Evolutionary conservation across 2,888 invertebrate genomes (phyloP).

Genomic region (Cantharis rustica): DNA sequence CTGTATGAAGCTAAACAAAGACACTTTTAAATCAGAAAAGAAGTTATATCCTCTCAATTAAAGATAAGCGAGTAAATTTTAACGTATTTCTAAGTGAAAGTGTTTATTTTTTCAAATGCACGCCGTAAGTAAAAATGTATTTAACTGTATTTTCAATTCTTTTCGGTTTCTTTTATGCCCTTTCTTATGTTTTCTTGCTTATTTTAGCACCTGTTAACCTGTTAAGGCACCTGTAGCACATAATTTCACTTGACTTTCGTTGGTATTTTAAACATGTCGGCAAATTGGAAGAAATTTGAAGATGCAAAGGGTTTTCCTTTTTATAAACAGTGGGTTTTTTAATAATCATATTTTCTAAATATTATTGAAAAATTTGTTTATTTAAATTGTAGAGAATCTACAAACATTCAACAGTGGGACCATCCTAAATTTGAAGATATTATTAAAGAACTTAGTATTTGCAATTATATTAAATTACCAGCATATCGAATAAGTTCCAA

Average conservation of each 20-base stretch:
- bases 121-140: background rate
- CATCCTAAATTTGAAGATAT: constrained; percentile 66
- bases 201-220: background rate
- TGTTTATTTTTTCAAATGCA: background rate
- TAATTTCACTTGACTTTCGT: background rate
- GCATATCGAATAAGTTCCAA: constrained; percentile 79
- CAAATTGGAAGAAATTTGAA: constrained; percentile 62
- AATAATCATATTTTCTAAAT: background rate
- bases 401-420: constrained; percentile 61
- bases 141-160: background rate
- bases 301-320: constrained; percentile 65
- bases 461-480: constrained; percentile 73
- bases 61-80: background rate
- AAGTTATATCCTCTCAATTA: background rate
- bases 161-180: background rate
- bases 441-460: constrained; percentile 63
- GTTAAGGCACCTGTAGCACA: background rate
- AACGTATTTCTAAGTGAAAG: background rate
- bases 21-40: background rate
- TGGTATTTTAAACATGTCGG: constrained; percentile 26
- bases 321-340: constrained; percentile 62
- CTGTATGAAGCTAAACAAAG: background rate
- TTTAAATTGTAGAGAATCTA: constrained; percentile 54
- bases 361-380: background rate
- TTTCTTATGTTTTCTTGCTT: background rate